phyloP scores from a whole-genome alignment of 2,113 vertebrate species.

The Halcyon senegalensis region DNA sequence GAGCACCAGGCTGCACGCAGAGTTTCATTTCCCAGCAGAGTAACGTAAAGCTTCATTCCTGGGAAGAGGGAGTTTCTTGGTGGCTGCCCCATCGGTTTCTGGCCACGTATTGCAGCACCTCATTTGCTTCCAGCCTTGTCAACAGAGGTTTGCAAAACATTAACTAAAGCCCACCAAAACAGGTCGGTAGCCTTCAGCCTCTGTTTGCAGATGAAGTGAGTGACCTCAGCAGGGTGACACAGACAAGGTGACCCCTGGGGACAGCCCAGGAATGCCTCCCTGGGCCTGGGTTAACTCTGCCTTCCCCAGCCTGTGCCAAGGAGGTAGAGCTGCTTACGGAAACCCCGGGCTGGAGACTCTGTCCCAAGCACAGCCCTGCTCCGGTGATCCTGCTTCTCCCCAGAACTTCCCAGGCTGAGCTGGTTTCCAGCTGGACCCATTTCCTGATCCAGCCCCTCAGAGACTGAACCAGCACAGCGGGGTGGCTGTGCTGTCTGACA shows the following conservation, averaged over 20 bases:
- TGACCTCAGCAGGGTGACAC: background rate
- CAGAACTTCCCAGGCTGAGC: background rate
- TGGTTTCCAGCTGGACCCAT: background rate
- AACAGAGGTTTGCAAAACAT: background rate
- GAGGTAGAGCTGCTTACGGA: fast-evolving
- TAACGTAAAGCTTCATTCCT: background rate
- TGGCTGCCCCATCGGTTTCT: background rate
- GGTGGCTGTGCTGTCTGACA: background rate
- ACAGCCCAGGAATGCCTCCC: background rate
- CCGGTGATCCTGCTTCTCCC: background rate
- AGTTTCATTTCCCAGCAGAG: background rate
- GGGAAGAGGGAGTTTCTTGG: background rate
- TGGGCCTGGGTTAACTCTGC: background rate
- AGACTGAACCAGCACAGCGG: background rate
- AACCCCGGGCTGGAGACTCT: background rate
- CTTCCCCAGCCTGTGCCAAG: background rate
- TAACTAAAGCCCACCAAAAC: background rate
- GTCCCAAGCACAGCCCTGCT: background rate
- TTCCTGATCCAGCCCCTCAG: background rate
- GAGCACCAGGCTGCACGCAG: fast-evolving
- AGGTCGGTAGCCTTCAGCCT: background rate
- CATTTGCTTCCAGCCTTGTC: background rate
- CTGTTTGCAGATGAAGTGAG: background rate
- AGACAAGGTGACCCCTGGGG: background rate
- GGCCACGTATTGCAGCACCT: fast-evolving